Evolutionary conservation across 1,140 invertebrate species (phyloP), one percentile per base, ranked within the genome.

Genomic region (Diabrotica virgifera): DNA sequence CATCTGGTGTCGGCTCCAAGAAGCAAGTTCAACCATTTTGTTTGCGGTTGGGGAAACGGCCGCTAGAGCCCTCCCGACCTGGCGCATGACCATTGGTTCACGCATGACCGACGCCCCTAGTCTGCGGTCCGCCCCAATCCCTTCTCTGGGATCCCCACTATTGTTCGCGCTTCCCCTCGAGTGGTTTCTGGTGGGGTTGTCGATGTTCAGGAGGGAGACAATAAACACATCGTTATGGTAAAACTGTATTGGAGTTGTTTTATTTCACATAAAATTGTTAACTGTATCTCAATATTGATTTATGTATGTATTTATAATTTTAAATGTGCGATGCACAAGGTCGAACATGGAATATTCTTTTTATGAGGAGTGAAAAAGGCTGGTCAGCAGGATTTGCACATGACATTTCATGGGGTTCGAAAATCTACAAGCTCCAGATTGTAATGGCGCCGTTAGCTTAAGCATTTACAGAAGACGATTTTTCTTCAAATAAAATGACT

Each of bases 141-240:
- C 59, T 59, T 54, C 36, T 12, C 13, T 50, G 10, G 12, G 63
- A 36, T 65, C 67, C 62, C 64, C 72, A 55, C 52, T 52, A 9
- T 37, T 35, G 62, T 46, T 55, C 57, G 24, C 59, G 56, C 65
- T 64, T 69, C 70, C 65, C 70, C 67, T 72, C 37, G 13, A 24
- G 52, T 24, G 54, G 54, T 55, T 52, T 35, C 52, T 52, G 56
- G 62, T 37, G 61, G 65, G 62, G 52, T 58, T 58, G 61, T 62
- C 66, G 38, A 60, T 55, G 53, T 38, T 5, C 36, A 53, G 65
- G 70, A 62, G 69, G 73, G 75, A 67, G 74, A 71, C 71, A 77
- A 78, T 78, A 77, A 77, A 77, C 76, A 78, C 75, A 66, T 78
- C 76, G 73, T 78, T 77, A 78, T 71, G 74, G 72, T 72, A 77